Conservation (phyloP, 2,888 invertebrate species). For the Choreutis nemorana region DNA sequence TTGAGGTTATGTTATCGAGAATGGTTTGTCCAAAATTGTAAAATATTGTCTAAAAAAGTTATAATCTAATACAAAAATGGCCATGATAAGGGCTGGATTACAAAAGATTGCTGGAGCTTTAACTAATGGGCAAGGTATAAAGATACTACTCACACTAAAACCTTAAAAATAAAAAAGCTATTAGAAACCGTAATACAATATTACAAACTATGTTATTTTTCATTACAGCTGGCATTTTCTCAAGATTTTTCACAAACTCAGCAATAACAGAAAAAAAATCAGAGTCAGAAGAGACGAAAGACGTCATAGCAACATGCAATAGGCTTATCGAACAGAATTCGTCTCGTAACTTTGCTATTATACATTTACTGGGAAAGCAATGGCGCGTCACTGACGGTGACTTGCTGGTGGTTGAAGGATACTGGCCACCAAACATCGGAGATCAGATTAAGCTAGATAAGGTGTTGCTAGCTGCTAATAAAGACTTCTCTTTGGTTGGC, state of each 20-base stretch:
- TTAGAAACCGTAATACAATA: not conserved
- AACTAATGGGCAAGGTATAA: constrained; percentile 31
- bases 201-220: too few relatives aligned
- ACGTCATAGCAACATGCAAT: constrained; percentile 71
- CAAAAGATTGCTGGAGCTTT: constrained; percentile 34
- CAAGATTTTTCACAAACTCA: constrained; percentile 37
- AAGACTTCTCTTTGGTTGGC: constrained; percentile 84
- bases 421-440: constrained; percentile 83
- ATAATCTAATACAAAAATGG: constrained; percentile 20
- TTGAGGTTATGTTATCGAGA: too few relatives aligned
- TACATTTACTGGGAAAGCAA: constrained; percentile 84
- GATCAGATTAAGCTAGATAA: constrained; percentile 85
- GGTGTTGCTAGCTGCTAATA: constrained; percentile 79
- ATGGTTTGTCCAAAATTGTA: too few relatives aligned
- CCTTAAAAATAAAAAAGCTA: not conserved
- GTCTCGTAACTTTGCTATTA: constrained; percentile 80
- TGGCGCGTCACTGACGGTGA: constrained; percentile 88
- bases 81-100: constrained; percentile 39
- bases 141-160: not conserved
- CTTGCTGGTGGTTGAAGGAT: constrained; percentile 80
- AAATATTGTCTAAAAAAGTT: too few relatives aligned
- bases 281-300: constrained; percentile 35
- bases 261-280: constrained; percentile 25
- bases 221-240: constrained; percentile 39
- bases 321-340: constrained; percentile 62